phyloP scores from a whole-genome alignment of 2,797 vertebrate genomes.

The Thaleichthys pacificus region DNA sequence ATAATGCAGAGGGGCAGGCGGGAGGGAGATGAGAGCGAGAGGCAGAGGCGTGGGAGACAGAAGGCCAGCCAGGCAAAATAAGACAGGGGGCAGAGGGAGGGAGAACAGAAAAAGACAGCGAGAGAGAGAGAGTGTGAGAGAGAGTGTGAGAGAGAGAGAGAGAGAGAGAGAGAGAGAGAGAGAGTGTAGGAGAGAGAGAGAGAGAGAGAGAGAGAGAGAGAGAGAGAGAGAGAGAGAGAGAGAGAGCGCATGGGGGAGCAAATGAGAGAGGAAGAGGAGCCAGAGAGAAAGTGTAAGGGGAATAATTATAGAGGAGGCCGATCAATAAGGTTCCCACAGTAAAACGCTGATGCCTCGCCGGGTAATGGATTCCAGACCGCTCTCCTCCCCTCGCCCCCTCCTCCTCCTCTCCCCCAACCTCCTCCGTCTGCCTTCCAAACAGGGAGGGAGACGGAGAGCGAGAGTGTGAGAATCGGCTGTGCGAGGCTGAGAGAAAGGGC shows the following conservation, averaged over 20 bases:
- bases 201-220: slow-evolving; percentile 36
- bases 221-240: slow-evolving; percentile 24
- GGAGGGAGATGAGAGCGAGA: slow-evolving; percentile 26
- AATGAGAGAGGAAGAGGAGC: slow-evolving; percentile 41
- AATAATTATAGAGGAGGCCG: slow-evolving; percentile 77
- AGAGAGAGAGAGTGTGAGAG: slow-evolving; percentile 16
- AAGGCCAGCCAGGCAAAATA: background rate
- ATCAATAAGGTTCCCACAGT: slow-evolving; percentile 84
- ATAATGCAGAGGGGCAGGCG: slow-evolving; percentile 20
- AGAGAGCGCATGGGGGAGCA: slow-evolving; percentile 44
- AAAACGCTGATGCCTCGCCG: slow-evolving; percentile 69
- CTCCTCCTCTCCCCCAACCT: background rate
- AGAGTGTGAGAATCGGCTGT: slow-evolving; percentile 7
- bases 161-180: background rate
- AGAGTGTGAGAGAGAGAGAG: slow-evolving; percentile 29
- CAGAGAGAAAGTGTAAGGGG: slow-evolving; percentile 48
- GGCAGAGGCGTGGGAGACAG: slow-evolving; percentile 1
- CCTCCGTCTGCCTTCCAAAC: background rate
- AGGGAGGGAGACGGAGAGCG: slow-evolving; percentile 29
- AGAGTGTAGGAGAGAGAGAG: slow-evolving; percentile 7
- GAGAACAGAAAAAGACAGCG: background rate
- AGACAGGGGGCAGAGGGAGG: background rate
- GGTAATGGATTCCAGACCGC: slow-evolving; percentile 76
- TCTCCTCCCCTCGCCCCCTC: slow-evolving; percentile 36
- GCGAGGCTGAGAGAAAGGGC: slow-evolving; percentile 28